Conservation (phyloP, 2,113 vertebrate genomes). For the Brachirus orientalis region DNA sequence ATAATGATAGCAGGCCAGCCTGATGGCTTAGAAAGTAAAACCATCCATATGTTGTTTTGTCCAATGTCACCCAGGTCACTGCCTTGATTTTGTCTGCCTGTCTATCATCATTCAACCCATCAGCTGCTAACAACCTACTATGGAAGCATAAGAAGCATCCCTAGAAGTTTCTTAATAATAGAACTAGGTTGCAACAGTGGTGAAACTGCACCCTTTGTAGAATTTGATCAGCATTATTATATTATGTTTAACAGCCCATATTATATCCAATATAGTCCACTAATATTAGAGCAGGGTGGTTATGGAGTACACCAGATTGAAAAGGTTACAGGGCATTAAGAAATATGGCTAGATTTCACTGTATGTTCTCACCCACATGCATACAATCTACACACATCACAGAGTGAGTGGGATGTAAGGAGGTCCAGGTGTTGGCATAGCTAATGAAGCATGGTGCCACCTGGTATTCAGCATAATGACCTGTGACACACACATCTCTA, state of each 20-base stretch:
- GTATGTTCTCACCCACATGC: slow-evolving; percentile 52
- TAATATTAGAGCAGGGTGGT: slow-evolving; percentile 53
- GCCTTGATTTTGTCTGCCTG: slow-evolving; percentile 43
- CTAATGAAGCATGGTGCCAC: slow-evolving; percentile 82
- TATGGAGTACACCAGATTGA: slow-evolving; percentile 54
- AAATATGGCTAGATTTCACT: slow-evolving; percentile 50
- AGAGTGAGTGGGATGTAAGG: slow-evolving; percentile 73
- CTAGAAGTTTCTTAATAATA: slow-evolving; percentile 1
- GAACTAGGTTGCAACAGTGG: background rate
- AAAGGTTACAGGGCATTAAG: slow-evolving; percentile 59
- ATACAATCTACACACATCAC: slow-evolving; percentile 47
- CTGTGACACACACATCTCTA: slow-evolving; percentile 80
- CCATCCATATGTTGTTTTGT: slow-evolving; percentile 70
- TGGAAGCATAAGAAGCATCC: slow-evolving; percentile 7
- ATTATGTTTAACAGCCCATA: slow-evolving; percentile 48
- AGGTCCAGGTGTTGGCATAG: slow-evolving; percentile 81
- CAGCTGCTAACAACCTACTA: slow-evolving; percentile 11
- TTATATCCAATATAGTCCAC: slow-evolving; percentile 52
- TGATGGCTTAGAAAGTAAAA: slow-evolving; percentile 75
- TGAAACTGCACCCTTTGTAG: slow-evolving; percentile 10
- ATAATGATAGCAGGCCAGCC: slow-evolving; percentile 75
- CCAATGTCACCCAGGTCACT: slow-evolving; percentile 77
- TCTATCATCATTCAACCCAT: slow-evolving; percentile 46
- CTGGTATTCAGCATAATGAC: slow-evolving; percentile 83
- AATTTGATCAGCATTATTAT: slow-evolving; percentile 50